Evolutionary conservation across 2,888 invertebrate genomes (phyloP), one percentile per base, ranked within the genome.

Genomic region (Synanthedon andrenaeformis): DNA sequence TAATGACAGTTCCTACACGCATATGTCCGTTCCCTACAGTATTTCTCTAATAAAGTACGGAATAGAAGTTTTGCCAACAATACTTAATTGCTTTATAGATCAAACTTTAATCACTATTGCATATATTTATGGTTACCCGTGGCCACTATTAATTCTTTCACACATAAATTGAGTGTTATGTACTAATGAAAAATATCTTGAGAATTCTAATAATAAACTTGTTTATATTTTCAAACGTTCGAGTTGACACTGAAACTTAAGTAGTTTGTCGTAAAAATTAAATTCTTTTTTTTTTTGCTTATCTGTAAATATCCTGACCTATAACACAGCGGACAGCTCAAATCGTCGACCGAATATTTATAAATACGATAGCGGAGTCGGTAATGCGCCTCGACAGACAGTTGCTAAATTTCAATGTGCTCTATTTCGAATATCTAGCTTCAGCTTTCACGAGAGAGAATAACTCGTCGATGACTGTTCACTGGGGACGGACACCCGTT

Each of bases 371-470:
- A 75, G 81, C 74, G 65, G 67, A 74, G 69, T 71, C 75, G 67
- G 80, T 80, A 81, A 82, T 79, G 77, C 74, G 72, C 66, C 72
- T 69, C 74, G 79, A 78, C 81, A 78, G 82, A 79, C 86, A 87
- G 86, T 85, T 85, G 86, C 82, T 84, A 85, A 82, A 86, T 86
- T 82, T 86, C 85, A 84, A 79, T 79, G 79, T 78, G 84, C 71
- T 81, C 83, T 76, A 83, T 75, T 84, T 85, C 70, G 65, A 74
- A 77, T 74, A 69, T 70, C 72, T 71, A 71, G 77, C 72, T 72
- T 78, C 73, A 66, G 70, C 72, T 68, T 81, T 75, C 74, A 71
- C 68, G 67, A 69, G 72, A 65, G 65, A 68, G 17, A 49, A 73
- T 73, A 72, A 71, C 72, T 71, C 68, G 56, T 63, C 61, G 58